Evolutionary conservation across 2,113 vertebrate species (phyloP).

Genomic region (Odobenus rosmarus): DNA sequence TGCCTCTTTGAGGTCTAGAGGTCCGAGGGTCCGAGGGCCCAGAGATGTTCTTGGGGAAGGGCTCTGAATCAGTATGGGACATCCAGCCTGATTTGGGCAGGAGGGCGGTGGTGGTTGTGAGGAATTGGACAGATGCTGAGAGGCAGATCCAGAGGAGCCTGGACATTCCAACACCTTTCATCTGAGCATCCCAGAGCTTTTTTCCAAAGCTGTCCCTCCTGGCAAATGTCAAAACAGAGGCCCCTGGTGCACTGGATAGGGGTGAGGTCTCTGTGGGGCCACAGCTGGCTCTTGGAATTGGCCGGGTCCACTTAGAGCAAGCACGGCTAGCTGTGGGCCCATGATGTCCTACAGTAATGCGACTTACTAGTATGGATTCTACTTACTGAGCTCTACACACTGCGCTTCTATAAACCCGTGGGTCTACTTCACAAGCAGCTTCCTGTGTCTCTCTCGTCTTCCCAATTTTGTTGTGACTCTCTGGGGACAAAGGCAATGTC

Average conservation of each 20-base stretch:
- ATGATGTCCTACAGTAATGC: no score
- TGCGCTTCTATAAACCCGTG: neutral
- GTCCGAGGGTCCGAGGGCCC: neutral
- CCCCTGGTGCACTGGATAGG: no score
- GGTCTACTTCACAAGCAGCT: neutral
- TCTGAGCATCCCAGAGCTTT: neutral
- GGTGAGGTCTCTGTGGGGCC: neutral
- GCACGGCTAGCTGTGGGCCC: neutral
- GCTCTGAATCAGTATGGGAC: rapidly evolving
- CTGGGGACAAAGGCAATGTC: neutral
- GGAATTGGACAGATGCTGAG: neutral
- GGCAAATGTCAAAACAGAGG: neutral
- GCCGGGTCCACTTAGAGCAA: neutral
- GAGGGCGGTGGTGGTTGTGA: neutral
- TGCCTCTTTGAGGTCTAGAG: neutral
- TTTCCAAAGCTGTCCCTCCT: neutral
- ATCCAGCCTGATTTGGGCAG: neutral
- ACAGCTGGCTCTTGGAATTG: neutral
- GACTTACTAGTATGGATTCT: neutral
- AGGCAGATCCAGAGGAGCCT: neutral
- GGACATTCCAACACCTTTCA: neutral
- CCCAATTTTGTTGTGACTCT: neutral
- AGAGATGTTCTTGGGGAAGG: neutral
- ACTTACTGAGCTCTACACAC: neutral
- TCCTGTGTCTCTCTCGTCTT: neutral